These are phyloP conservation scores for Nephrotoma guestfalica DNA, from an alignment of 2,888 invertebrate species.

Conservation along the genomic window DNA sequence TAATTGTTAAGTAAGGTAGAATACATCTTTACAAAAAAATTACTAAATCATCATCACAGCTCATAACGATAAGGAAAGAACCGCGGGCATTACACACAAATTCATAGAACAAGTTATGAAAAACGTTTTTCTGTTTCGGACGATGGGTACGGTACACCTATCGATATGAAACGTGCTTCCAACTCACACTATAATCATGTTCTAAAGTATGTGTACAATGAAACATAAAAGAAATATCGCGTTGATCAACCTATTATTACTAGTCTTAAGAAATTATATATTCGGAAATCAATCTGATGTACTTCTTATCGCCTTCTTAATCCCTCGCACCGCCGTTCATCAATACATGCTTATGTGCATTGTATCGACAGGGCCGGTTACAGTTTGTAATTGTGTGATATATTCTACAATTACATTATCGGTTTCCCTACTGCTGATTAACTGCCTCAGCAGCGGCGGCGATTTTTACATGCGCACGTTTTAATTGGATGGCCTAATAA, in stretches of 20 bases:
- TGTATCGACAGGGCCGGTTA: not conserved
- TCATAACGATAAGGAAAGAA: not conserved
- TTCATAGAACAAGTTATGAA: not conserved
- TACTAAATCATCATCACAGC: not conserved
- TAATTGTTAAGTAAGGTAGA: not conserved
- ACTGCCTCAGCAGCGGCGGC: not conserved
- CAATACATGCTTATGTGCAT: not conserved
- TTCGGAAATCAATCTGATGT: not conserved
- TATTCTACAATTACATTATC: not conserved
- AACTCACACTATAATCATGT: not conserved
- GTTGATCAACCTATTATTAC: not conserved
- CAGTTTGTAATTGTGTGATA: not conserved
- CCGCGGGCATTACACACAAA: not conserved
- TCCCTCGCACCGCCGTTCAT: not conserved
- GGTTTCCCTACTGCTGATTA: not conserved
- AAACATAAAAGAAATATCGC: not conserved
- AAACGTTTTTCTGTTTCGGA: not conserved
- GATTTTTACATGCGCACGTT: not conserved
- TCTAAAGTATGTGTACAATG: not conserved
- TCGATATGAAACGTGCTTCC: not conserved
- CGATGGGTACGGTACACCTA: not conserved
- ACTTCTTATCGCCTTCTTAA: not conserved
- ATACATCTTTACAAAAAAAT: not conserved
- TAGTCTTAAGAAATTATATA: not conserved
- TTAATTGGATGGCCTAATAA: not conserved